A percentile compares a stretch with the other conserved stretches of the same genome.
These are phyloP conservation scores for Thunnus albacares DNA, from an alignment of 2,797 vertebrate species.

Conservation along the genomic window DNA sequence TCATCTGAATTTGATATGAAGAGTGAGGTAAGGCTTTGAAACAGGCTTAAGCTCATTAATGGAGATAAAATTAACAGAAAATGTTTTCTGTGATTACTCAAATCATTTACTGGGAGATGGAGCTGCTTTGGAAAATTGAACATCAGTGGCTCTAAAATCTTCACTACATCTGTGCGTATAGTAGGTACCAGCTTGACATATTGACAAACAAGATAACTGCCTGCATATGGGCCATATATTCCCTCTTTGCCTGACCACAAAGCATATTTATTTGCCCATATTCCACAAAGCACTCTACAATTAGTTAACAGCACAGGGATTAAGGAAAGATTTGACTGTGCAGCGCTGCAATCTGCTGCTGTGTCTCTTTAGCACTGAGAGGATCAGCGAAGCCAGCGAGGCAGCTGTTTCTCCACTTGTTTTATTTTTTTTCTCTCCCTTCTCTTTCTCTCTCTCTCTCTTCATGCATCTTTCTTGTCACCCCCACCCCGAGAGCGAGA, in stretches of 20 bases:
- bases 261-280: constrained; percentile 77
- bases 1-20: background rate
- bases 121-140: background rate
- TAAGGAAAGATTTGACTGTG: constrained; percentile 82
- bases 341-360: constrained; percentile 80
- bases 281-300: constrained; percentile 81
- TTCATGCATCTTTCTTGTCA: constrained; percentile 80
- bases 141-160: constrained; percentile 10
- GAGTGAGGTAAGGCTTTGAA: background rate
- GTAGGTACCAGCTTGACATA: constrained; percentile 35
- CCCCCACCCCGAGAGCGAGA: constrained; percentile 66
- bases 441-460: constrained; percentile 53
- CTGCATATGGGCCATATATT: constrained; percentile 57
- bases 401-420: constrained; percentile 76
- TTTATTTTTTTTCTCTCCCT: constrained; percentile 57
- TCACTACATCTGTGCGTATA: background rate
- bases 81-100: no score
- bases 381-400: constrained; percentile 75
- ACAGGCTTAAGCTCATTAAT: background rate
- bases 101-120: no score
- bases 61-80: background rate
- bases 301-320: constrained; percentile 85
- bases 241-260: constrained; percentile 60
- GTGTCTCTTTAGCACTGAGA: constrained; percentile 76
- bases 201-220: constrained; percentile 48